Base-by-base conservation (phyloP, 2,888 invertebrate species). In the Lucinisca nassula region DNA sequence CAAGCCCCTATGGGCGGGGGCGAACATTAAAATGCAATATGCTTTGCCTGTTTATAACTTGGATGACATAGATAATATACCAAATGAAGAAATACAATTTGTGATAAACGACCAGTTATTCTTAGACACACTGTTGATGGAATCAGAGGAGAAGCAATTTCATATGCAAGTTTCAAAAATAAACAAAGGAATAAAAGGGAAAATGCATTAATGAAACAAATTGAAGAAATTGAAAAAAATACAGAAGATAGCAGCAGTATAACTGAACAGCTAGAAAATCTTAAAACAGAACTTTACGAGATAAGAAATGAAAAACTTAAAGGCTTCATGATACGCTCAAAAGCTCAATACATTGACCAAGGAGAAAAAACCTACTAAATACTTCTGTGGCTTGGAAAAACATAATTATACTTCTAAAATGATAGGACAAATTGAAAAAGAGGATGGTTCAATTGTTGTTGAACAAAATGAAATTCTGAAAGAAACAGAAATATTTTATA, bases 61-160 rank as follows among this genome's bases (percentile, higher is more conserved):
- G 21, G 45, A 80, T 12, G 40, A 72, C 21, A 24, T 51, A 21
- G 35, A 32, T n/a, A n/a, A 49, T 14, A 49, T 80, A 14, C 72
- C 72, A 27, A 27, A 80, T 21, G 12, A 45, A 21, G 51, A 80
- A 49, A 51, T 80, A 24, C 79, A 79, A 49, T 79, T 79, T 27
- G 35, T n/a, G 14, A 79, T 79, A 8, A 72, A 72, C 73, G 72
- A 79, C 21, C 70, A 67, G 58, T 27, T 78, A 24, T 78, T 78
- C n/a, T 30, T 80, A 17, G 80, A 80, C 14, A 72, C 72, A 30
- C n/a, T 80, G 8, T 14, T 82, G 17, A 75, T 82, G 82, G 75
- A 75, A 61, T 82, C 8, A 40, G 75, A 17, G 61, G 76, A 24
- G 30, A 61, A 6, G 38, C 82, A 8, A 75, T 82, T 40, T 75